phyloP scores from a whole-genome alignment of 1,140 invertebrate species.

The Calosoma granatense region DNA sequence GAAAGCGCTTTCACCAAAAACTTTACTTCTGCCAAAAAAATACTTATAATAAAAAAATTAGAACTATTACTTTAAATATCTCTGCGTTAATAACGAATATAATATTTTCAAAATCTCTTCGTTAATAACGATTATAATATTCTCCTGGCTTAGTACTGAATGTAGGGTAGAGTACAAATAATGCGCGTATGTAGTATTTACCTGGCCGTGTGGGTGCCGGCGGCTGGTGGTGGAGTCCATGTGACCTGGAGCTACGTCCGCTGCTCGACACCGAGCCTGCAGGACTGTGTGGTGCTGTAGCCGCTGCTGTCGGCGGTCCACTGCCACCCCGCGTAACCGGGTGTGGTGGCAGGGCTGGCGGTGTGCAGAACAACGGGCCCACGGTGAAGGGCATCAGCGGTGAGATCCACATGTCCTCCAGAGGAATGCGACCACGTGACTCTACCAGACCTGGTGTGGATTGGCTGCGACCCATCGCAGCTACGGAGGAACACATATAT shows the following conservation, averaged over 20 bases:
- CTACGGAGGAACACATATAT: too few species aligned
- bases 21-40: too few species aligned
- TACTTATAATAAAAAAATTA: too few species aligned
- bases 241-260: constrained; percentile 23
- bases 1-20: too few species aligned
- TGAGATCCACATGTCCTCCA: constrained; percentile 82
- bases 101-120: too few species aligned
- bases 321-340: constrained; percentile 13
- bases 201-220: constrained; percentile 27
- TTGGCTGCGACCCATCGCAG: constrained; percentile 85
- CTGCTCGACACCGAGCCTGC: constrained; percentile 29
- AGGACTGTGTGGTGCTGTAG: constrained; percentile 13
- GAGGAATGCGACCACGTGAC: constrained; percentile 73
- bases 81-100: too few species aligned
- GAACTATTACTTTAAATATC: too few species aligned
- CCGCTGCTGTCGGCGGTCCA: constrained; percentile 11
- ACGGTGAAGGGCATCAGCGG: constrained; percentile 39
- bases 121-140: too few species aligned
- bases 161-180: not conserved
- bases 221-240: constrained; percentile 21
- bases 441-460: constrained; percentile 93
- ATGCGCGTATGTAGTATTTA: constrained; percentile 13
- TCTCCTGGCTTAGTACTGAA: too few species aligned
- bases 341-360: constrained; percentile 24
- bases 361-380: constrained; percentile 35